Evolutionary conservation across 2,888 invertebrate genomes (phyloP), one percentile per base, ranked within the genome.

Genomic region (Drosophila dives): DNA sequence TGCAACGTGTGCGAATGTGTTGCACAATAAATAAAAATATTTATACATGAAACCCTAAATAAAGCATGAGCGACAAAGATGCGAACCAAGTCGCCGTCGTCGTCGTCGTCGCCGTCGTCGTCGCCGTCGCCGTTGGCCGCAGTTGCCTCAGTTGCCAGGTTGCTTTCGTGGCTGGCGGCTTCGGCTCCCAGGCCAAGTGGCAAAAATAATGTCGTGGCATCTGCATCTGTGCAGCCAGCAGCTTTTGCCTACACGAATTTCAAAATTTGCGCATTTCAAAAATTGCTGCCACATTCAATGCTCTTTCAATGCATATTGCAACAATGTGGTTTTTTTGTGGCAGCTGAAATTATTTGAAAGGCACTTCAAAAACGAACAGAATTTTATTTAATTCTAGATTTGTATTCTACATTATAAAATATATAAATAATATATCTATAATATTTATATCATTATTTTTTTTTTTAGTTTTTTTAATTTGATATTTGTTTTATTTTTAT

Each of bases 21-120:
- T 87, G 90, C 88, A 89, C 90, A 87, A 87, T 88, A 89, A 87
- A 87, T 87, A 87, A 87, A 87, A 87, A 87, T 87, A 89, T 87
- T 87, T 87, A 89, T 85, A 87, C 86, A 87, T 89, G 90, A 88
- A 89, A 87, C 89, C 89, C 83, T 86, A 86, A 86, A 89, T 89
- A 89, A 86, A 86, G 86, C 85, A 85, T 89, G 84, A 89, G 89
- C 89, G 89, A 89, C 87, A 87, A 89, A 86, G 86, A 84, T 89
- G 89, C 89, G 85, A 86, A 77, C 81, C 86, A 74, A 86, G 70
- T 81, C 81, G 68, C 69, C 72, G 59, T 38, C 33, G 64, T 61
- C 50, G 53, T 72, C 72, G 58, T 60, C 81, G 73, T 72, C 72
- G 58, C 69, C 72, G 59, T 38, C 33, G 64, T 58, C 50, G 54